Evolutionary conservation across 64 coral and sea anemone species (phyloP).

Genomic region (Trachythela sp.): DNA sequence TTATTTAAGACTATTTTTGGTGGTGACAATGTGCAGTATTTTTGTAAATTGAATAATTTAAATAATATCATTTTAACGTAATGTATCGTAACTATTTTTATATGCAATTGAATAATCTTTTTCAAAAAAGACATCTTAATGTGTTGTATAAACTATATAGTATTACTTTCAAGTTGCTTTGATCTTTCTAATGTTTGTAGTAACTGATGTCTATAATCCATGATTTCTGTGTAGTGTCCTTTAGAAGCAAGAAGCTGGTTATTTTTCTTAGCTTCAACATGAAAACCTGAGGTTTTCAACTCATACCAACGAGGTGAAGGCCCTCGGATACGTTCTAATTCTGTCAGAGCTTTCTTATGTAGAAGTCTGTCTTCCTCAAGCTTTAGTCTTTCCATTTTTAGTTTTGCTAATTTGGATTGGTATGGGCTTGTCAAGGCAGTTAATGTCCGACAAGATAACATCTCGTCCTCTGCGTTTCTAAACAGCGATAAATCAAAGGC

Average conservation of each 20-base stretch:
- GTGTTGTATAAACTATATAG: not conserved
- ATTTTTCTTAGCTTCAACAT: slow-evolving; percentile 81
- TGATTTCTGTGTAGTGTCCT: slow-evolving; percentile 85
- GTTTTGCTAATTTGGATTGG: slow-evolving; percentile 67
- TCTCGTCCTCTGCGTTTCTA: slow-evolving; percentile 66
- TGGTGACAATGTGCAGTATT: too few relatives aligned
- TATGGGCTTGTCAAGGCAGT: slow-evolving; percentile 89
- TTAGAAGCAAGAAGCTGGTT: slow-evolving; percentile 67
- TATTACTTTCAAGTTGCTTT: not conserved
- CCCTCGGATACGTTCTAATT: slow-evolving; percentile 90
- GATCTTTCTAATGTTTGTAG: slow-evolving; percentile 52
- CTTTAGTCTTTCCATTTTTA: slow-evolving; percentile 70
- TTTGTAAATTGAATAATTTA: too few relatives aligned
- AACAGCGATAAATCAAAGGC: slow-evolving; percentile 11
- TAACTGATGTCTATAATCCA: slow-evolving; percentile 78
- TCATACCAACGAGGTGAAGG: slow-evolving; percentile 93
- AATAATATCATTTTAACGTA: not conserved
- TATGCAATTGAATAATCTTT: not conserved
- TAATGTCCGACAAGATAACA: slow-evolving; percentile 75
- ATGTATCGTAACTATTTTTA: too few relatives aligned
- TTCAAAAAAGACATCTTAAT: not conserved
- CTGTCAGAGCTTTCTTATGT: slow-evolving; percentile 60
- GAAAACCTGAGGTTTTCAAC: slow-evolving; percentile 84
- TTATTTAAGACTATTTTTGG: too few relatives aligned
- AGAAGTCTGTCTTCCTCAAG: slow-evolving; percentile 86